A percentile compares a stretch with the other conserved stretches of the same genome.
phyloP scores from a whole-genome alignment of 2,888 invertebrate genomes.

The Metallyticus violacea region DNA sequence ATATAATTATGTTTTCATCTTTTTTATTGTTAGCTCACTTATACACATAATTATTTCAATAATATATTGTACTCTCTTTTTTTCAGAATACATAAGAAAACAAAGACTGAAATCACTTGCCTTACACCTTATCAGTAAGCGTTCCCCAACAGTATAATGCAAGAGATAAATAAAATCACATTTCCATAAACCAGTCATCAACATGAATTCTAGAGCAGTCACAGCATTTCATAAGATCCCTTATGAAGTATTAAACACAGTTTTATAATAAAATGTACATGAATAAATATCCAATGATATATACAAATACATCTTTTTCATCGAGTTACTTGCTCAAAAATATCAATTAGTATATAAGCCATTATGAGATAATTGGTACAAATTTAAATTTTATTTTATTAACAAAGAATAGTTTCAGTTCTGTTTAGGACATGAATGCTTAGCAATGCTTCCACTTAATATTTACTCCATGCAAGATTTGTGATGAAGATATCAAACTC shows the following conservation, averaged over 20 bases:
- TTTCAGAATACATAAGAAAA: neutral
- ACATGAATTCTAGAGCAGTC: neutral
- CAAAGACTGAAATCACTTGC: neutral
- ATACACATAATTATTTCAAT: neutral
- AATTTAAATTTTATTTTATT: neutral
- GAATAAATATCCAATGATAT: neutral
- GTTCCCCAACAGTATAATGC: neutral
- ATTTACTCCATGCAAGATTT: too few species aligned
- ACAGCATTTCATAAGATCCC: neutral
- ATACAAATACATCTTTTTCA: neutral
- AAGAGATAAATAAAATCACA: neutral
- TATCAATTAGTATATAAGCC: too few species aligned
- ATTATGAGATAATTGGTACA: neutral
- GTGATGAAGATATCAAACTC: too few species aligned
- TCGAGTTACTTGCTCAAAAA: neutral
- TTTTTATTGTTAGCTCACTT: neutral
- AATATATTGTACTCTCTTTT: neutral
- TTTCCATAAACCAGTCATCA: neutral
- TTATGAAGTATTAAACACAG: neutral
- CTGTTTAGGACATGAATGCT: neutral
- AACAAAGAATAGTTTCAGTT: neutral
- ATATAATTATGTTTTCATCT: neutral
- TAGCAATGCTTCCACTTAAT: neutral
- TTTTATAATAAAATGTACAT: neutral
- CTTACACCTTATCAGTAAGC: neutral